Evolutionary conservation across 2,888 invertebrate species (phyloP), one percentile per base, ranked within the genome.

Genomic region (Dicranocentrus wangi): DNA sequence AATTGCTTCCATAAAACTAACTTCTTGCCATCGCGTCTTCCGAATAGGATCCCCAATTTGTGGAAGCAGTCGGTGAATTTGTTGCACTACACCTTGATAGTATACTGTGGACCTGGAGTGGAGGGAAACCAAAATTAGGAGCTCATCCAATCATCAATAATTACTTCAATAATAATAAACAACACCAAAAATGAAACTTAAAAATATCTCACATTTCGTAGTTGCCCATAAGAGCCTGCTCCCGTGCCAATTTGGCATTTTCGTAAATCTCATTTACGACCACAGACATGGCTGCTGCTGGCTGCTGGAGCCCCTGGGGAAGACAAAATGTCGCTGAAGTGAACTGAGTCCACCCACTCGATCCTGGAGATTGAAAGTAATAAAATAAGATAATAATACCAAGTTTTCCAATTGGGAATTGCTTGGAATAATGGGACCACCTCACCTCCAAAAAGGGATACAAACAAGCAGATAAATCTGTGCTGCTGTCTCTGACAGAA

Each of bases 211-310:
- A 75, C 86, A 95, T 94, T 88, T 98, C 98, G 88, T 99, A 99
- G 90, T 97, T 96, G 23, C 98, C 98, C 88, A 95, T 93, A 88
- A 98, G 90, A 83, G 97, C 95, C 93, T 95, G 95, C 91, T 99
- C 98, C 88, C 98, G 92, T 78, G 97, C 98, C 89, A 97, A 90
- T 90, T 95, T 96, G 81, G 97, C 95, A 91, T 97, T 97, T 90
- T 97, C 97, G 91, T 94, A 94, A 90, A 97, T 95, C 91, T 96
- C 96, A 89, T 93, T 93, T 89, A 94, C 93, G 88, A 94, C 94
- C 89, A 94, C 94, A 90, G 94, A 94, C 95, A 96, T 95, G 53
- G 77, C 60, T 47, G 21, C 3, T 7, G 7, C 23, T 7, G 10
- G 13, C n/a, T n/a, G n/a, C 73, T 17, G n/a, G 15, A 28, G 13